Conservation (phyloP, 2,888 invertebrate species). For the Mantis religiosa region DNA sequence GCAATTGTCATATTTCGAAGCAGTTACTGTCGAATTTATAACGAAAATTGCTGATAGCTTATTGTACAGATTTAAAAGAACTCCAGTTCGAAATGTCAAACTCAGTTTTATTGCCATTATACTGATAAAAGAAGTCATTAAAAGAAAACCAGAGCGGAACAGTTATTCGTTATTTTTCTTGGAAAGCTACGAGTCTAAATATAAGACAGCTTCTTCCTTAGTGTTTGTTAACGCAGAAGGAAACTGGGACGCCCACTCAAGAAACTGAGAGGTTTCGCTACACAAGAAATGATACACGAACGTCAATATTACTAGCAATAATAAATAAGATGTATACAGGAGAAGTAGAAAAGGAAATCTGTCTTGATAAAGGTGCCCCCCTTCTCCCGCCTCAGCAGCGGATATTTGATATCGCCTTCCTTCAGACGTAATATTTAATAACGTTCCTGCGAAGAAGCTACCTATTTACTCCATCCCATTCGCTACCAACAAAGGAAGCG, state of each 20-base stretch:
- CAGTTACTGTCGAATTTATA: too few relatives aligned
- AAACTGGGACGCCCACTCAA: neutral
- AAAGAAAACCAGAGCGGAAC: too few relatives aligned
- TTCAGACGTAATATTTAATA: constrained; percentile 10
- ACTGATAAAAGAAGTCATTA: too few relatives aligned
- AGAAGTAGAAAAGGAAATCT: neutral
- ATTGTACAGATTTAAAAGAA: too few relatives aligned
- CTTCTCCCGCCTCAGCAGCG: neutral
- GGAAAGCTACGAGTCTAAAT: too few relatives aligned
- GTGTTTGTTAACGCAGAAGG: too few relatives aligned
- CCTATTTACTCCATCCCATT: constrained; percentile 18
- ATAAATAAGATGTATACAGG: neutral
- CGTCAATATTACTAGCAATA: neutral
- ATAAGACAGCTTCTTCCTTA: too few relatives aligned
- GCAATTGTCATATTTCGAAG: too few relatives aligned
- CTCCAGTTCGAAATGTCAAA: too few relatives aligned
- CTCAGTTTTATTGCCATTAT: too few relatives aligned
- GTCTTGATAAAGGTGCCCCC: neutral
- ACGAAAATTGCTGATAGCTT: too few relatives aligned
- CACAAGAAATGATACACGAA: neutral
- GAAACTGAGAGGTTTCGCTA: neutral
- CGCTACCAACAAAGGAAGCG: constrained; percentile 9
- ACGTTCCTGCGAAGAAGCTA: neutral
- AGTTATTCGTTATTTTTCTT: too few relatives aligned
- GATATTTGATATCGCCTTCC: constrained; percentile 11